Conservation (phyloP, 2,797 vertebrate species). For the Poecilia gillii region DNA sequence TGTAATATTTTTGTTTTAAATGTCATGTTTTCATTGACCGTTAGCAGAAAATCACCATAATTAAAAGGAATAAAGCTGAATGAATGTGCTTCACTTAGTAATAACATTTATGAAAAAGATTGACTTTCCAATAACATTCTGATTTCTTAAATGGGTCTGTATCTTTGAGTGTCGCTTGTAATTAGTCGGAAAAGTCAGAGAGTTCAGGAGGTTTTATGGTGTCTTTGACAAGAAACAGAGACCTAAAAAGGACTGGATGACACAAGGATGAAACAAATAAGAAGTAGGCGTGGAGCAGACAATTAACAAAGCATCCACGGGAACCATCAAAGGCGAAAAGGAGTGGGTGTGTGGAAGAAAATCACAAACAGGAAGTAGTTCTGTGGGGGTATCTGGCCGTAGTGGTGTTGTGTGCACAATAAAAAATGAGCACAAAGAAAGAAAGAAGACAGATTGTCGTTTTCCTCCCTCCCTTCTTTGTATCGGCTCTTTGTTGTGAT, state of each 20-base stretch:
- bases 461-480: conserved; percentile 18
- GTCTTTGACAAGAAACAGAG: conserved; percentile 31
- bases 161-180: conserved; percentile 16
- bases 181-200: conserved; percentile 11
- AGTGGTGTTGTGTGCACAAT: conserved; percentile 28
- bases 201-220: conserved; percentile 13
- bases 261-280: conserved; percentile 28
- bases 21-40: too few species aligned
- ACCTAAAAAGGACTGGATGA: conserved; percentile 29
- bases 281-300: conserved; percentile 35
- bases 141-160: not conserved
- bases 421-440: conserved; percentile 15
- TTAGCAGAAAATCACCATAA: too few species aligned
- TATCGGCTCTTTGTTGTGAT: conserved; percentile 58
- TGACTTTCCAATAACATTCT: too few species aligned
- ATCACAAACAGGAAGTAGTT: conserved; percentile 31
- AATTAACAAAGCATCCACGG: conserved; percentile 48
- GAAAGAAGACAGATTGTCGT: conserved; percentile 27
- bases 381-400: conserved; percentile 33
- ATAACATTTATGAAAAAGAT: too few species aligned
- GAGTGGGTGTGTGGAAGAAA: conserved; percentile 36
- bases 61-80: too few species aligned
- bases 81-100: too few species aligned
- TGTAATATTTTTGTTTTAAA: too few species aligned
- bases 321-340: conserved; percentile 41